Base-by-base conservation (phyloP, 2,113 vertebrate genomes). In the Alexandromys fortis region DNA sequence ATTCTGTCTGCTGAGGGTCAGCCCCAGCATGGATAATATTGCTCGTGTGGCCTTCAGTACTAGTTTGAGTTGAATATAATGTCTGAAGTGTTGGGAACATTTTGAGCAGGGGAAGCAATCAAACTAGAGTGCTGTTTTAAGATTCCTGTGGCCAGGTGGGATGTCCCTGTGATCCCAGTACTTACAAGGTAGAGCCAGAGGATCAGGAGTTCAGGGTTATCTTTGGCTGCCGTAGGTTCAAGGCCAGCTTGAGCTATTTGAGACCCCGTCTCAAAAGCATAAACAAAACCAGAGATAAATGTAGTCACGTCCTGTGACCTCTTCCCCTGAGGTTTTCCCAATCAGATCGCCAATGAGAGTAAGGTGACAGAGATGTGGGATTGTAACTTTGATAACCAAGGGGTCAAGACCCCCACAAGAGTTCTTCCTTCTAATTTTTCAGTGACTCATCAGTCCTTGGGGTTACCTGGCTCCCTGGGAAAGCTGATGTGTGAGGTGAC, bases 401-500 rank as follows among this genome's bases (percentile, higher is more conserved):
- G 16, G 45, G 22, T 33, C 1, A 1, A 38, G 65, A 42, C 65
- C 67, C 92, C 38, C 28, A 85, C 10, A 38, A 94, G 82, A 45
- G 78, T 38, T 92, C 82, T 82, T 91, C 68, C 68, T 30, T 95
- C 30, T 87, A 7, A 87, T 96, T 96, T 96, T 96, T 75, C 95
- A 98, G 97, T 97, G 94, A 98, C 96, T 58, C 79, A 35, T n/a
- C 88, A 97, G 61, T 85, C 75, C 38, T 91, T 38, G 3, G 94
- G 92, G 45, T 87, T 73, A 58, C 72, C 94, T 6, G 93, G 93
- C 79, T 96, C 94, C 85, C 79, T 2, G 16, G 77, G 75, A 45
- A 96, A 96, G 68, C 94, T 97, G 58, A 82, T 97, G n/a, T 98
- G 97, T 72, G 97, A 95, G 47, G 96, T 98, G 82, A 95, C 96